These are phyloP conservation scores for Sitobion miscanthi DNA, from an alignment of 1,140 invertebrate genomes.

Conservation along the genomic window DNA sequence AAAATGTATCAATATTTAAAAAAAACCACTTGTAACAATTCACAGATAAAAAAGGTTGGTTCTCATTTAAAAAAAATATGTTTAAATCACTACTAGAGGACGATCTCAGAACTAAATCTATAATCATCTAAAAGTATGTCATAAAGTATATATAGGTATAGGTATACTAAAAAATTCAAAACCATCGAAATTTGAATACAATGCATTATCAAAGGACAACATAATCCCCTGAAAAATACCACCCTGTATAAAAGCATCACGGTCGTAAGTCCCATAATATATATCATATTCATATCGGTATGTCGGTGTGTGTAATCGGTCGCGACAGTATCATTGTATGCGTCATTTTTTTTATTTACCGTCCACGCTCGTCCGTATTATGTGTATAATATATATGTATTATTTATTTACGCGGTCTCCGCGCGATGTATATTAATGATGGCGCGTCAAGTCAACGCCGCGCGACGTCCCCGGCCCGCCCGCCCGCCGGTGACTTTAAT, in stretches of 20 bases:
- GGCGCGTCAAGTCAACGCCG: neutral
- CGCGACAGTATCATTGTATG: neutral
- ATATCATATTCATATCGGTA: neutral
- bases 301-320: neutral
- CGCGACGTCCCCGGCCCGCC: neutral
- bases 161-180: no score
- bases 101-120: neutral
- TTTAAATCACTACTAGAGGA: neutral
- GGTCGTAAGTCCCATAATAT: neutral
- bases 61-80: no score
- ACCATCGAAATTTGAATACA: neutral
- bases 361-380: neutral
- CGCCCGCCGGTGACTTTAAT: neutral
- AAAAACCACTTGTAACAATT: no score
- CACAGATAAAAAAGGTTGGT: no score
- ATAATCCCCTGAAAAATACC: neutral
- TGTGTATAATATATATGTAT: neutral
- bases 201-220: neutral
- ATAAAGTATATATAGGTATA: no score
- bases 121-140: no score
- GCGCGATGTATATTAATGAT: constrained; percentile 10
- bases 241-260: neutral
- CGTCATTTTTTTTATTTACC: neutral
- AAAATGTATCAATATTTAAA: no score
- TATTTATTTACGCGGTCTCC: neutral